Evolutionary conservation across 2,888 invertebrate species (phyloP), one percentile per base, ranked within the genome.

Genomic region (Orthosia gracilis): DNA sequence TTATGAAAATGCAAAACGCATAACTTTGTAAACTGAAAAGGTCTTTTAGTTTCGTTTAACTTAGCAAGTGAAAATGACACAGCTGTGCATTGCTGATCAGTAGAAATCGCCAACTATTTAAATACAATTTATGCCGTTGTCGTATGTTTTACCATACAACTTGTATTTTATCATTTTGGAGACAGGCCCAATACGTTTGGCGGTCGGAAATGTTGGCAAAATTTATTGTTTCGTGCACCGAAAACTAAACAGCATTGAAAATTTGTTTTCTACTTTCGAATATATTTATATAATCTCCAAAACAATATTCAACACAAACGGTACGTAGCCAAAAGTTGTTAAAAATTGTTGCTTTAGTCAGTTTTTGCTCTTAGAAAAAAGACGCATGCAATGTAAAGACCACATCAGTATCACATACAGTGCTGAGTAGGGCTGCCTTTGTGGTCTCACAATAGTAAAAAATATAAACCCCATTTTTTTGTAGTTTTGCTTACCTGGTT

Each of bases 31-130:
- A 69, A 59, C 80, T 81, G 73, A 78, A 85, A 78, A 77, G 78
- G 69, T 78, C 70, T 80, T 84, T 85, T 75, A 79, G 79, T 80
- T 87, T 76, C 64, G 74, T 85, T 91, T 90, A 88, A 88, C 88
- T 92, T 89, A 89, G 91, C 89, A 91, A 94, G 95, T 94, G 94
- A 94, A 95, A 95, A 92, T 93, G 88, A 83, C 84, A 85, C 89
- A 85, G 78, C 85, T 86, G 85, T 88, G 95, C 93, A 94, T 95
- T 90, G 87, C 86, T 92, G 94, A 95, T 93, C 88, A 95, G 95
- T 95, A 96, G 96, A 96, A 96, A 96, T 93, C 95, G 90, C 61
- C 88, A 88, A 90, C 88, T 90, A 91, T 94, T 93, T 92, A 90
- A 93, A 94, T 95, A 92, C 92, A 91, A 90, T 93, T 90, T 92